phyloP scores from a whole-genome alignment of 2,888 invertebrate genomes.

The Falcaria lacertinaria region DNA sequence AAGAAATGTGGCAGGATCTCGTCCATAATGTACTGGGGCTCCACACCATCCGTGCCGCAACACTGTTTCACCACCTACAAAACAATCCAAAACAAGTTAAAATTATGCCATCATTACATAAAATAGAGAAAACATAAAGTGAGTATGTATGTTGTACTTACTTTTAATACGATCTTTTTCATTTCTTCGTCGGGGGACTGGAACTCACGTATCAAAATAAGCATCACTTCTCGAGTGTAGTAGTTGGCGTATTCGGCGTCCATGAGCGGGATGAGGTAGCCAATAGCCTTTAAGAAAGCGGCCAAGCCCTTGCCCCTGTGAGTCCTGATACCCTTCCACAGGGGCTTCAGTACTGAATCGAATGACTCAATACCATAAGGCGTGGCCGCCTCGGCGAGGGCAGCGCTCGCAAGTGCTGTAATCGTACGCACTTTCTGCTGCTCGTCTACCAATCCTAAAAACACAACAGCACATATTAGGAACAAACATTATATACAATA shows the following conservation, averaged over 20 bases:
- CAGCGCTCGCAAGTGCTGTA: conserved; percentile 98
- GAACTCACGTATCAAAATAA: conserved; percentile 98
- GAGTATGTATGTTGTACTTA: conserved; percentile 46
- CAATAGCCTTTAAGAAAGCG: conserved; percentile 99
- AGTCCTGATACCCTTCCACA: conserved; percentile 99
- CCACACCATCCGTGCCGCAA: conserved; percentile 99
- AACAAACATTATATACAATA: neutral
- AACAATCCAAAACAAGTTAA: neutral
- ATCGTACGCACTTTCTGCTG: conserved; percentile 99
- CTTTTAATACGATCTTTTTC: conserved; percentile 99
- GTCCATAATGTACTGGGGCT: conserved; percentile 99
- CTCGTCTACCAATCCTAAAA: conserved; percentile 93
- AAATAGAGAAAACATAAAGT: neutral
- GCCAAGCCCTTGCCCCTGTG: conserved; percentile 96
- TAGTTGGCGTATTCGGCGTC: conserved; percentile 99
- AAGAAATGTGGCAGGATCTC: conserved; percentile 99
- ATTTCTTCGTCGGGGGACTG: conserved; percentile 99
- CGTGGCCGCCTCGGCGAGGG: conserved; percentile 98
- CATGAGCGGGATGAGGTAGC: conserved; percentile 99
- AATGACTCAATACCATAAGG: conserved; percentile 99
- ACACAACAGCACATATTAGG: conserved; percentile 5
- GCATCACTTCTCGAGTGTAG: conserved; percentile 99
- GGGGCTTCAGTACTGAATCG: conserved; percentile 98
- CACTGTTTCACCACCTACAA: conserved; percentile 97
- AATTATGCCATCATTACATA: neutral